Evolutionary conservation across 2,888 invertebrate species (phyloP), one percentile per base, ranked within the genome.

Genomic region (Fabriciana adippe): DNA sequence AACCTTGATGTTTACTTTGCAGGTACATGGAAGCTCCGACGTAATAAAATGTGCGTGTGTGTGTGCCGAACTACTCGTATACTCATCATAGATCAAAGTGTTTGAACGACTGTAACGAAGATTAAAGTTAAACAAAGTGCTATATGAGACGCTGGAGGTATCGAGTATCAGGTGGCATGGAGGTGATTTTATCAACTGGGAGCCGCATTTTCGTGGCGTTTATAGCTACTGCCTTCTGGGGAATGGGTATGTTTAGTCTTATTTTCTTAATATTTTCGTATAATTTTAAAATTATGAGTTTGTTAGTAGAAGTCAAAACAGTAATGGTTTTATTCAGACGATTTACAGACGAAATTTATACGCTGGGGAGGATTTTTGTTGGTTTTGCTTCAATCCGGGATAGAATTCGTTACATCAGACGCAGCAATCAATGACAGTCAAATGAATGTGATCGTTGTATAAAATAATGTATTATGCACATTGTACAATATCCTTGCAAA

Each of bases 141-240:
- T 77, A 75, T 72, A 79, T 75, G 74, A 77, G 74, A 73, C 69
- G 73, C 64, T 68, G 73, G 53, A 66, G 70, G 62, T 75, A 74
- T 75, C 79, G 79, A 73, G 79, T 81, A 82, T 79, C 82, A 79
- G 74, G 84, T 83, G 87, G 82, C 73, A 90, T 91, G 91, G 89
- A 87, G 90, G 80, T 87, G 78, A 78, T 84, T 72, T 87, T 85
- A 73, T 81, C 86, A 56, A 80, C 81, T 64, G 86, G 87, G 72
- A 87, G 89, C 86, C 91, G 89, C 86, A 85, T 90, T 77, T 82
- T 88, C 72, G 90, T 91, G 88, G 92, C 88, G 60, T 90, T 92
- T 81, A 86, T 91, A 76, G 87, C 89, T 74, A 88, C 88, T 21
- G 84, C 88, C 71, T 89, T 92, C 74, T 92, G 91, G 91, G 90